These are phyloP conservation scores for Hypanus sabinus DNA, from an alignment of 2,113 vertebrate species.

Conservation along the genomic window DNA sequence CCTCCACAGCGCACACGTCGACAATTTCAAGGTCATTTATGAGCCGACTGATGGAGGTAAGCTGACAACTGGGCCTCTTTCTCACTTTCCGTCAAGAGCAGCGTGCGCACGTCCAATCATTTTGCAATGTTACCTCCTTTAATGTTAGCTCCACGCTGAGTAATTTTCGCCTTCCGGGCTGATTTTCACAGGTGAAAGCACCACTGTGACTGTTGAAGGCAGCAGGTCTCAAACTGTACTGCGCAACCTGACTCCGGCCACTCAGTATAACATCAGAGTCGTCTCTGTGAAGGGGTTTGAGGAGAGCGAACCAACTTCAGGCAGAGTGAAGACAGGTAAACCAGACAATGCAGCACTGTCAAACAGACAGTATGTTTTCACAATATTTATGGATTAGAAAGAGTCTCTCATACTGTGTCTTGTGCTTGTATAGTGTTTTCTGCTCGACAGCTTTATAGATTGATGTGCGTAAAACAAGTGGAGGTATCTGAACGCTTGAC, in stretches of 20 bases:
- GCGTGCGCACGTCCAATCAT: background rate
- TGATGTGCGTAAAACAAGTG: background rate
- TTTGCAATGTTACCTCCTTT: background rate
- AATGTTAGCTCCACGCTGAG: background rate
- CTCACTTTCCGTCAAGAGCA: background rate
- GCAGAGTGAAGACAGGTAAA: slow-evolving; percentile 77
- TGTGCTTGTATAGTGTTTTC: background rate
- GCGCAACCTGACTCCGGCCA: slow-evolving; percentile 71
- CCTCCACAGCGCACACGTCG: slow-evolving; percentile 62
- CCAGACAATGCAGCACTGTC: background rate
- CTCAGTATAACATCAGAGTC: slow-evolving; percentile 75
- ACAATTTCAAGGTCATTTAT: slow-evolving; percentile 73
- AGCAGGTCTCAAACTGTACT: slow-evolving; percentile 64
- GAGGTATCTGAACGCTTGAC: background rate
- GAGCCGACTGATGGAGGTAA: slow-evolving; percentile 77
- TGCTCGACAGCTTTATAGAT: background rate
- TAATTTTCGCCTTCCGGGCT: background rate
- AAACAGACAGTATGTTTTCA: no score
- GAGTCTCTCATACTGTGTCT: background rate
- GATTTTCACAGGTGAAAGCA: slow-evolving; percentile 61
- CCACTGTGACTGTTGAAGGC: slow-evolving; percentile 66
- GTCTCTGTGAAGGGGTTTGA: slow-evolving; percentile 75
- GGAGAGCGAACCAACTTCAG: slow-evolving; percentile 80
- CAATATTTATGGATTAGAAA: background rate
- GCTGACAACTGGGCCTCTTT: slow-evolving; percentile 36